These are phyloP conservation scores for Clamator glandarius DNA, from an alignment of 2,797 vertebrate genomes.

Conservation along the genomic window DNA sequence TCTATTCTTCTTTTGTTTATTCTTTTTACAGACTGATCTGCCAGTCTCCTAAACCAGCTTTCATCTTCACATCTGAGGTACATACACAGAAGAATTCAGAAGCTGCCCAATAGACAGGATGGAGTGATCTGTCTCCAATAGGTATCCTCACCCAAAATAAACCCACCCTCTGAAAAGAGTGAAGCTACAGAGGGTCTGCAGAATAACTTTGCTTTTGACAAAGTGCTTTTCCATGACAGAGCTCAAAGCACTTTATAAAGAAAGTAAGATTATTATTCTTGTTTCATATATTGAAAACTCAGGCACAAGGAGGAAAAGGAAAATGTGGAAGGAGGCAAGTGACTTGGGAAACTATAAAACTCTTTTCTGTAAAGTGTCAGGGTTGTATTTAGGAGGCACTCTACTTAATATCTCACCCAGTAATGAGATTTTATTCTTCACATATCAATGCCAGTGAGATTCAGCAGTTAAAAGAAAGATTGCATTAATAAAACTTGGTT, in stretches of 20 bases:
- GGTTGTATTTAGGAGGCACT: neutral
- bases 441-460: neutral
- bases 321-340: neutral
- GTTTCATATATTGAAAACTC: neutral
- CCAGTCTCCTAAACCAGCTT: neutral
- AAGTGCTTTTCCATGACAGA: neutral
- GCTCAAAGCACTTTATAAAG: neutral
- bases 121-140: neutral
- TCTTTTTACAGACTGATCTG: neutral
- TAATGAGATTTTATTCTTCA: constrained; percentile 32
- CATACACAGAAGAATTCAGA: neutral
- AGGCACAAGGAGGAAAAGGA: neutral
- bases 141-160: neutral
- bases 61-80: neutral
- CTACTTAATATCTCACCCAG: neutral
- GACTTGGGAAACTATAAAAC: neutral
- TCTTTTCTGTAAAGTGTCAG: neutral
- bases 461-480: neutral
- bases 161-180: neutral
- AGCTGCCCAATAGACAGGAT: neutral
- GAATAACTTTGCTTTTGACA: neutral
- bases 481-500: neutral
- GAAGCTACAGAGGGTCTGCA: neutral
- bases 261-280: neutral
- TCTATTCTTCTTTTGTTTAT: neutral